Evolutionary conservation across 35 echinoderm and acorn worm species (phyloP).

Genomic region (Lytechinus variegatus): DNA sequence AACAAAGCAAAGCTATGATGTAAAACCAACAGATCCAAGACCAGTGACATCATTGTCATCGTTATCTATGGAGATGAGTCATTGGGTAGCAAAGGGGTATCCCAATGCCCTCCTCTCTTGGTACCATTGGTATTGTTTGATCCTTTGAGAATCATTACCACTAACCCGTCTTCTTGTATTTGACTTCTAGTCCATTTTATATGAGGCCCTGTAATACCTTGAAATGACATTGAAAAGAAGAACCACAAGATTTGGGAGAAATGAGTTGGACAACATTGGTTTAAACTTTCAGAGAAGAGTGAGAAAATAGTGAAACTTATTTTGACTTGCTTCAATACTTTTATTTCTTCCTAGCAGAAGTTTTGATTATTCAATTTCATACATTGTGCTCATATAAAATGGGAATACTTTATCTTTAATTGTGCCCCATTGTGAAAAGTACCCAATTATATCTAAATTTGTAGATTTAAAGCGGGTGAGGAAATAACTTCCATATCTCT

Average conservation of each 20-base stretch:
- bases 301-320: no score
- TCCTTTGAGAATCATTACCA: neutral
- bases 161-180: neutral
- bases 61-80: neutral
- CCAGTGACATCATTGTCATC: neutral
- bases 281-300: neutral
- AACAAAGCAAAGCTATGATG: neutral
- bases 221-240: no score
- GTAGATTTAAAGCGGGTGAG: no score
- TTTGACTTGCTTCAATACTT: no score
- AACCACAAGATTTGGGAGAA: neutral
- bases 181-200: neutral
- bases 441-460: no score
- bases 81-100: neutral
- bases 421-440: no score
- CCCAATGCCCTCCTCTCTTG: neutral
- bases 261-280: neutral
- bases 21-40: neutral
- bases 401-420: no score
- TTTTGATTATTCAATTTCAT: neutral
- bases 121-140: neutral
- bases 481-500: no score
- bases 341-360: neutral
- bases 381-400: no score
- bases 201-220: neutral